phyloP scores from a whole-genome alignment of 2,888 invertebrate genomes.

The Mythimna pallens region DNA sequence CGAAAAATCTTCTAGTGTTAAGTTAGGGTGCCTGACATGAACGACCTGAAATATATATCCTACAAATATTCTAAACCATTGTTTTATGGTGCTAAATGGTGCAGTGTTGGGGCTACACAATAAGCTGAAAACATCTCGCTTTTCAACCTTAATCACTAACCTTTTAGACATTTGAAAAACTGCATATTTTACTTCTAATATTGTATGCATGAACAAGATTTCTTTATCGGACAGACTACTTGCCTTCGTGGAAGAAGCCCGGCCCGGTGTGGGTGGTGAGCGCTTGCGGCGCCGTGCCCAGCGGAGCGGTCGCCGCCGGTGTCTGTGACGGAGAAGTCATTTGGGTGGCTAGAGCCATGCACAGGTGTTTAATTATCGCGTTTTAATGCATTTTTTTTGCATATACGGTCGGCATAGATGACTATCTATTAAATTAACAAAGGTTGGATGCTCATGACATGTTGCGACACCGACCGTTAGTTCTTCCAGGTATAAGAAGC shows the following conservation, averaged over 20 bases:
- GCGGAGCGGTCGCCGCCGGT: slow-evolving; percentile 84
- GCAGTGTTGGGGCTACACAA: neutral
- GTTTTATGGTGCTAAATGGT: neutral
- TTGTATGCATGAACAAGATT: neutral
- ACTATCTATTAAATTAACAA: too few species aligned
- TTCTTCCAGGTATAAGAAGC: too few species aligned
- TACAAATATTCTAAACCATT: neutral
- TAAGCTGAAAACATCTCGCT: neutral
- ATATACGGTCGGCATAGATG: neutral
- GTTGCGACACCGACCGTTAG: too few species aligned
- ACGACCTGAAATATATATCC: neutral
- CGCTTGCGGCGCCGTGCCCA: slow-evolving; percentile 85
- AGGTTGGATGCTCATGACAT: too few species aligned
- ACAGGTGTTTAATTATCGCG: slow-evolving; percentile 67
- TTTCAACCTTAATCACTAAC: neutral
- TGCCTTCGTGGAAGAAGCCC: slow-evolving; percentile 74
- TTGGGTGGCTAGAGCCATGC: slow-evolving; percentile 85
- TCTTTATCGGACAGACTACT: slow-evolving; percentile 73
- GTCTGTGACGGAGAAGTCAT: slow-evolving; percentile 76
- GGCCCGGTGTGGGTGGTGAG: slow-evolving; percentile 86
- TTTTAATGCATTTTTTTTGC: neutral
- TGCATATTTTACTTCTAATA: neutral
- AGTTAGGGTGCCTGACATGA: too few species aligned
- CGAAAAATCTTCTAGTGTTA: too few species aligned
- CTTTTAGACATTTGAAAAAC: neutral